Percentiles rank a stretch among this genome's conserved stretches.
Conservation (phyloP, 2,888 invertebrate genomes). For the Eledone cirrhosa region DNA sequence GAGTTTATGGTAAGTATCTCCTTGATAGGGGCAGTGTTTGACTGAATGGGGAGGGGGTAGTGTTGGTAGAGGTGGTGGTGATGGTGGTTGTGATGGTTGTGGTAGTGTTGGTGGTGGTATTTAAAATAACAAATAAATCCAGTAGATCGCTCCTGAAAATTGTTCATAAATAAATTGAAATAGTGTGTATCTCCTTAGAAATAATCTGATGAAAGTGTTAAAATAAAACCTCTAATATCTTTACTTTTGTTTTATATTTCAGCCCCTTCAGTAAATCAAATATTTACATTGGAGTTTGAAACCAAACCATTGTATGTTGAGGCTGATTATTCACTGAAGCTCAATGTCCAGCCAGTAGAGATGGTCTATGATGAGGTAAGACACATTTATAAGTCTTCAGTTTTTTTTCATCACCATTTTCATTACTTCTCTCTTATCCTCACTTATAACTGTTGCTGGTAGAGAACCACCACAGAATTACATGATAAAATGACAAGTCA, state of each 20-base stretch:
- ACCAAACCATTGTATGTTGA: conserved; percentile 75
- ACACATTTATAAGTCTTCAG: conserved; percentile 18
- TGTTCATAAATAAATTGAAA: too few relatives aligned
- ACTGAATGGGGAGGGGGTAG: too few relatives aligned
- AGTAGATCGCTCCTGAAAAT: too few relatives aligned
- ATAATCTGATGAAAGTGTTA: not conserved
- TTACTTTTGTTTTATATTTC: conserved; percentile 41
- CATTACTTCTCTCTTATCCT: not conserved
- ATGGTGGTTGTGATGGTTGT: too few relatives aligned
- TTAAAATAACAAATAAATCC: too few relatives aligned
- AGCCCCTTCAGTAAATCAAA: conserved; percentile 76
- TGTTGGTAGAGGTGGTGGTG: too few relatives aligned
- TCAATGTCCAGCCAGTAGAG: conserved; percentile 79
- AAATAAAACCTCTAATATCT: not conserved
- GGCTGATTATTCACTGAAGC: conserved; percentile 76
- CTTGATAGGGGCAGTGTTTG: too few relatives aligned
- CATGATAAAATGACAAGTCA: too few relatives aligned
- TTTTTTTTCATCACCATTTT: not conserved
- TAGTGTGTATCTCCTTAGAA: too few relatives aligned
- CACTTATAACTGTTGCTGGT: too few relatives aligned
- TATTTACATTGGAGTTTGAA: conserved; percentile 80
- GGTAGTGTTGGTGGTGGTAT: too few relatives aligned
- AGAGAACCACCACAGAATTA: too few relatives aligned
- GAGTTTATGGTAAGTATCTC: conserved; percentile 65
- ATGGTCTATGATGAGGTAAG: conserved; percentile 80